Conservation (phyloP, 2,797 vertebrate species). For the Telmatherina bonti region DNA sequence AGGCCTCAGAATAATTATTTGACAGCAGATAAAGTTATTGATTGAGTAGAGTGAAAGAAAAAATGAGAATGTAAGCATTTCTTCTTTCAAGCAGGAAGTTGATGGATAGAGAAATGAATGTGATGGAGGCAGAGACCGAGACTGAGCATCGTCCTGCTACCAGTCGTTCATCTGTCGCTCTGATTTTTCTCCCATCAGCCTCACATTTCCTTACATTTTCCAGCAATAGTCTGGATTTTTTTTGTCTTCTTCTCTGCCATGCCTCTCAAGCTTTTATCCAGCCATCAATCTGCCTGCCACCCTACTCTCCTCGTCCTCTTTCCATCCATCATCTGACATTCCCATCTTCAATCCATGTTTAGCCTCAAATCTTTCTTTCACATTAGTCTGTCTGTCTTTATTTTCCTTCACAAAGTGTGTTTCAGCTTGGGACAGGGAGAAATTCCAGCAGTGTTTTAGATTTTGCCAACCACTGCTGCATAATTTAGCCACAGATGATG, state of each 20-base stretch:
- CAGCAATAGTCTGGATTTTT: constrained; percentile 14
- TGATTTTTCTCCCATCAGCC: constrained; percentile 9
- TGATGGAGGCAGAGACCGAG: constrained; percentile 42
- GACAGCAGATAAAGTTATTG: constrained; percentile 50
- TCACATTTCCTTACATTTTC: constrained; percentile 11
- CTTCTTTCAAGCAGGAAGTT: constrained; percentile 57
- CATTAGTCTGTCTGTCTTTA: neutral
- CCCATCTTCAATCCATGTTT: constrained; percentile 10
- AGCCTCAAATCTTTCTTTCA: neutral
- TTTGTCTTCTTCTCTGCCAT: constrained; percentile 3
- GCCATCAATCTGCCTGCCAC: constrained; percentile 23
- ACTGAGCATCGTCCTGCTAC: constrained; percentile 26
- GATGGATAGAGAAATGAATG: constrained; percentile 58
- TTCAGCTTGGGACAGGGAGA: neutral
- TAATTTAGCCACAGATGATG: too few species aligned
- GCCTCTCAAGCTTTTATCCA: constrained; percentile 24
- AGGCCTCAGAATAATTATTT: constrained; percentile 38
- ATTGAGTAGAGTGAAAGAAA: constrained; percentile 49
- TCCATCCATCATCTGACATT: constrained; percentile 35
- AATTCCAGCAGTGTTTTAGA: neutral
- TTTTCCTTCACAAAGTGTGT: neutral
- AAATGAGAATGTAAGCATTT: constrained; percentile 51
- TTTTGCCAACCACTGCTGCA: neutral
- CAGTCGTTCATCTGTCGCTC: constrained; percentile 17
- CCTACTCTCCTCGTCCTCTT: neutral